Evolutionary conservation across 2,888 invertebrate genomes (phyloP), one percentile per base, ranked within the genome.

Genomic region (Venusia cambrica): DNA sequence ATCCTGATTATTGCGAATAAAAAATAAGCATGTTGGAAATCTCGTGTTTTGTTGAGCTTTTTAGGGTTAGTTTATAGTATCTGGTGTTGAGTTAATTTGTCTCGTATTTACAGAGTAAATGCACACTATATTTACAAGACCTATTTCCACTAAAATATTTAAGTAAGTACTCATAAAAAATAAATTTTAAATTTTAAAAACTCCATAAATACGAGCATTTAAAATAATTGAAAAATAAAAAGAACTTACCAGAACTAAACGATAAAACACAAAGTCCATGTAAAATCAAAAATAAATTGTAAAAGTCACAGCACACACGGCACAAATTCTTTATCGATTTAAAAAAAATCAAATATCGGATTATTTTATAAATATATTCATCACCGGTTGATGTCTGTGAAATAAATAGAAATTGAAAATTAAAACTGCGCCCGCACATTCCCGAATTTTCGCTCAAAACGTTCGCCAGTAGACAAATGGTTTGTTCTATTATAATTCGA

Each of bases 301-400:
- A 63, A 65, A 67, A 68, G 62, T 69, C 85, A 85, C 84, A 73
- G 78, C 85, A 87, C 85, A 81, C 85, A 71, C 68, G 54, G 55
- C 85, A 85, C 85, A 69, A 79, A 78, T 84, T 57, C 68, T 68
- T 60, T 48, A 53, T 52, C 54, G 20, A 54, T 55, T 62, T 18
- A 43, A 53, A 64, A 62, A 62, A 57, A 55, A 57, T 66, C 73
- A 72, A 69, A 71, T 73, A 64, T 77, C 67, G 62, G 56, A 68
- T 63, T 50, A 52, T 64, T 58, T 55, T 57, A 48, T 56, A 54
- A 62, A 64, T 62, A 57, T 61, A 61, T 62, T 57, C 79, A 81
- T 78, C 54, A 68, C 74, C 54, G 52, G 55, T 31, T 60, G 53
- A 54, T 41, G 56, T 71, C 80, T 84, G 77, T 28, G 69, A 81